phyloP scores from a whole-genome alignment of 2,797 vertebrate species.

The Vireo griseus region DNA sequence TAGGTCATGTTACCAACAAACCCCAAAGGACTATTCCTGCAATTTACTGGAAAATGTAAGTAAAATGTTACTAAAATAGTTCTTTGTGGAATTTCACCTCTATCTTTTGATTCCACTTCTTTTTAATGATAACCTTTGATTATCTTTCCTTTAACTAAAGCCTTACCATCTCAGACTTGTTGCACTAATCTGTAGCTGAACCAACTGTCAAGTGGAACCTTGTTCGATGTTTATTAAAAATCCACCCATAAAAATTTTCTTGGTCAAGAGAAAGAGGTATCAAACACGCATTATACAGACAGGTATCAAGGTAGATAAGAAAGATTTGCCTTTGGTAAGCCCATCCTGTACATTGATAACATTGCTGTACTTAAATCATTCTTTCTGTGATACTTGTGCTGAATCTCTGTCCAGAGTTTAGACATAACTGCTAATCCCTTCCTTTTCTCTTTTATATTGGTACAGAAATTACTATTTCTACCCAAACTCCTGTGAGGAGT shows the following conservation, averaged over 20 bases:
- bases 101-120: background rate
- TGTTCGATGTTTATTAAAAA: background rate
- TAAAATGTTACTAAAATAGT: background rate
- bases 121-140: background rate
- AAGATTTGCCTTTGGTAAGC: background rate
- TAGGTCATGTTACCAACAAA: background rate
- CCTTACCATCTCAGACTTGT: background rate
- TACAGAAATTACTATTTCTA: background rate
- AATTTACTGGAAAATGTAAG: background rate
- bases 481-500: rapidly evolving
- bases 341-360: rapidly evolving
- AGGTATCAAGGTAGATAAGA: background rate
- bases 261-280: background rate
- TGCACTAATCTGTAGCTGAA: background rate
- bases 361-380: background rate
- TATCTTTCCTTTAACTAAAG: background rate
- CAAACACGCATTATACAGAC: background rate
- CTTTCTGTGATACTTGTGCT: background rate
- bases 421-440: background rate
- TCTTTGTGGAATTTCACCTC: background rate
- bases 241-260: background rate
- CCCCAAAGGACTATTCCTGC: background rate
- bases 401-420: background rate
- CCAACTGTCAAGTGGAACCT: background rate
- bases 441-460: background rate